A percentile compares a stretch with the other conserved stretches of the same genome.
Evolutionary conservation across 2,113 vertebrate species (phyloP).

Genomic region (Tiliqua scincoides): DNA sequence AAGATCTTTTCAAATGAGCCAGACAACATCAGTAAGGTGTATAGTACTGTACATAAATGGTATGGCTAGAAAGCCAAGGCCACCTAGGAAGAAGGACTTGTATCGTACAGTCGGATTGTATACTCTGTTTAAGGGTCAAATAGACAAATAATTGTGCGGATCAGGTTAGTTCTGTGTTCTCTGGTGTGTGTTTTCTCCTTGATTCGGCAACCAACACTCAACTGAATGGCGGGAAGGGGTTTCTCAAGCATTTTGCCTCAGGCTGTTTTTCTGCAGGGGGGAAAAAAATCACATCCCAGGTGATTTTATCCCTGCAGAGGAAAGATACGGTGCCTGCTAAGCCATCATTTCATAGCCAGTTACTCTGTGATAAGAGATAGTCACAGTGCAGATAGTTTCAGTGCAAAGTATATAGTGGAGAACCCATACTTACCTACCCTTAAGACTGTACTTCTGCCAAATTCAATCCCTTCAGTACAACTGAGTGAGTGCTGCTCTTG

Average conservation of each 20-base stretch:
- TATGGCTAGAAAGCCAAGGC: accelerated
- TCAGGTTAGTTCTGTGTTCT: background rate
- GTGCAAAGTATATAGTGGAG: background rate
- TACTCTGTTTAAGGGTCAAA: background rate
- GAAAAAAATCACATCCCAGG: background rate
- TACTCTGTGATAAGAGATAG: too few species aligned
- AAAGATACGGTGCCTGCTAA: too few species aligned
- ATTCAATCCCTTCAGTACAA: background rate
- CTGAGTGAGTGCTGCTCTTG: background rate
- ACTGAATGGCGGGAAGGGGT: background rate
- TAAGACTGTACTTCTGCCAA: background rate
- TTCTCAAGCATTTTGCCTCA: background rate
- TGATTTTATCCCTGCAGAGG: background rate
- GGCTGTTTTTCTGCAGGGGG: background rate
- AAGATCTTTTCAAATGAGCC: background rate
- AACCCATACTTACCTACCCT: too few species aligned
- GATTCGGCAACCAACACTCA: too few species aligned
- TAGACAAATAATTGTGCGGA: background rate
- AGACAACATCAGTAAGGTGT: accelerated
- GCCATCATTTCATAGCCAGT: background rate
- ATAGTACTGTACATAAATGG: background rate
- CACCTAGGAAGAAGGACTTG: background rate
- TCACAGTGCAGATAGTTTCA: too few species aligned
- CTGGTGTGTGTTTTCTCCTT: background rate
- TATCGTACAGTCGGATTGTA: background rate